phyloP scores from a whole-genome alignment of 1,140 invertebrate genomes.

The Drosophila mauritiana region DNA sequence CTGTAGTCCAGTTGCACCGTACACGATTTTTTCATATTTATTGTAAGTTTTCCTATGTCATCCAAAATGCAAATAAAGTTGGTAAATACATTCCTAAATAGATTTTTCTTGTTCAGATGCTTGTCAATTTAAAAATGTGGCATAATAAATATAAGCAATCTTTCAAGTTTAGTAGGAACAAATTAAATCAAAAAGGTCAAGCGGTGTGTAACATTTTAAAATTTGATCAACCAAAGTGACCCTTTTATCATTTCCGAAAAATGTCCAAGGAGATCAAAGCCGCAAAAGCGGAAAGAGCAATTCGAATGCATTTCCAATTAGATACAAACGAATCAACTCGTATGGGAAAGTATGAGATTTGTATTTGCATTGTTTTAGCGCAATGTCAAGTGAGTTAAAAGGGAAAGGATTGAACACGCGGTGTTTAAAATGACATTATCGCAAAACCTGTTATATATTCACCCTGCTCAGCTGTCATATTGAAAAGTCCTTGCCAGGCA shows the following conservation, averaged over 20 bases:
- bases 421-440: conserved; percentile 53
- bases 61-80: neutral
- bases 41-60: neutral
- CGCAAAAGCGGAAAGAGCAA: conserved; percentile 23
- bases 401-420: conserved; percentile 35
- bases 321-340: conserved; percentile 46
- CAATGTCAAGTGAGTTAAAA: neutral
- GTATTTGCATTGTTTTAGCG: conserved; percentile 47
- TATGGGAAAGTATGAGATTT: conserved; percentile 42
- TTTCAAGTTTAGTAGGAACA: neutral
- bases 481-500: conserved; percentile 46
- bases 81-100: neutral
- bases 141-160: neutral
- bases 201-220: neutral
- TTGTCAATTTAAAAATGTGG: neutral
- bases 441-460: conserved; percentile 55
- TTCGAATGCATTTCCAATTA: conserved; percentile 61
- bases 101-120: neutral
- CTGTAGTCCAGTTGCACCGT: neutral
- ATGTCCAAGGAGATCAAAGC: conserved; percentile 6
- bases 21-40: conserved; percentile 5
- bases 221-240: neutral
- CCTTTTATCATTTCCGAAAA: neutral
- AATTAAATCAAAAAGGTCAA: neutral
- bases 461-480: conserved; percentile 60